Percentiles rank a stretch among this genome's conserved stretches.
Evolutionary conservation across 2,797 vertebrate genomes (phyloP).

Genomic region (Ptychadena robeensis): DNA sequence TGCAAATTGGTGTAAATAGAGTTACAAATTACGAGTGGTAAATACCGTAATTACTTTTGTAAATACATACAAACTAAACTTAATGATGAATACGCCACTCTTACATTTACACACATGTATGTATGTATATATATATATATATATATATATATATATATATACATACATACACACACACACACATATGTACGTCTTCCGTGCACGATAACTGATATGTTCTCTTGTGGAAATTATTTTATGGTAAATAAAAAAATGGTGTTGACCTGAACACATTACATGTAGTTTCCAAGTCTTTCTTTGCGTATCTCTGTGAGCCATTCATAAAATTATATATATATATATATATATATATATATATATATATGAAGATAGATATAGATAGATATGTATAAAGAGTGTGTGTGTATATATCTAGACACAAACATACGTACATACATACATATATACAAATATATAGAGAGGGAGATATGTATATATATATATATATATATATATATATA

Average conservation of each 20-base stretch:
- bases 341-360: no score
- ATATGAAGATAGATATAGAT: no score
- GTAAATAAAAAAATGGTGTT: constrained; percentile 77
- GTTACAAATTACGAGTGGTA: neutral
- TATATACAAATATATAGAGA: neutral
- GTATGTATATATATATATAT: constrained; percentile 11
- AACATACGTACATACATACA: neutral
- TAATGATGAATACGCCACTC: no score
- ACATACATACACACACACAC: neutral
- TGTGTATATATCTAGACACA: no score
- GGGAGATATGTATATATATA: neutral
- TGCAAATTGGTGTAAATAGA: neutral
- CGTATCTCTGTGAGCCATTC: constrained; percentile 46
- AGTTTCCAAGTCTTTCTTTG: constrained; percentile 66
- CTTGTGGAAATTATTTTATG: constrained; percentile 79
- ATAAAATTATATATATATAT: constrained; percentile 52
- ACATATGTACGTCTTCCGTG: neutral
- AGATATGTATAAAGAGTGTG: no score
- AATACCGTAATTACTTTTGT: neutral
- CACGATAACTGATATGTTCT: neutral
- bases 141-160: constrained; percentile 6
- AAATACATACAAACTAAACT: neutral
- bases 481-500: no score
- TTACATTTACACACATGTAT: neutral
- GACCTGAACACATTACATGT: constrained; percentile 73